These are phyloP conservation scores for Cinclus cinclus DNA, from an alignment of 2,113 vertebrate genomes.

Conservation along the genomic window DNA sequence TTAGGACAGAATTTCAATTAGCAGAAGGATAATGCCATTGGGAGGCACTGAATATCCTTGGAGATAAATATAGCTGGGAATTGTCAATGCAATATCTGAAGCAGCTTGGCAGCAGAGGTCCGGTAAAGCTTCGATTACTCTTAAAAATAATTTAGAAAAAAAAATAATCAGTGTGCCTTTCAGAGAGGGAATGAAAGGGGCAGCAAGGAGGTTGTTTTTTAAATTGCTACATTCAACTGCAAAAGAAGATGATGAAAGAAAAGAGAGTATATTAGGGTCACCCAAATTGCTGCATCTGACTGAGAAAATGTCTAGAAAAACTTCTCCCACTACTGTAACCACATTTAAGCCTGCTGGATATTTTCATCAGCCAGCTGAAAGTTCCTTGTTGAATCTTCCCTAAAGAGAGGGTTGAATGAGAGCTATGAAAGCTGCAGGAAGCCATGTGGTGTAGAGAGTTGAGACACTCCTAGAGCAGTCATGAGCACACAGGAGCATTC, in stretches of 20 bases:
- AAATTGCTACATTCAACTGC: neutral
- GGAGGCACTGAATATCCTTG: neutral
- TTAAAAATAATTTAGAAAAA: neutral
- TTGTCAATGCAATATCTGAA: constrained; percentile 9
- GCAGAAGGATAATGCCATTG: neutral
- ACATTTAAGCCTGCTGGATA: neutral
- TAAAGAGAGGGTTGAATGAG: neutral
- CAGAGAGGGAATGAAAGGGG: neutral
- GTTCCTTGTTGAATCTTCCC: neutral
- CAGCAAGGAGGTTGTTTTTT: neutral
- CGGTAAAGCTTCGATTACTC: neutral
- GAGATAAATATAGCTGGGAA: constrained; percentile 19
- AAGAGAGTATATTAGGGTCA: neutral
- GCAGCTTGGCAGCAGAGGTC: neutral
- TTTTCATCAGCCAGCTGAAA: neutral
- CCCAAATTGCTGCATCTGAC: neutral
- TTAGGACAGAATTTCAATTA: constrained; percentile 39
- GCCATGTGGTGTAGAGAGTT: accelerated
- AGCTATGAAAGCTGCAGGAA: neutral
- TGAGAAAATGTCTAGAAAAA: neutral
- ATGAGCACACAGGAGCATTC: neutral
- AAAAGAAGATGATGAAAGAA: neutral
- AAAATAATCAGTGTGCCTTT: neutral
- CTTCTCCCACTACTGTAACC: neutral
- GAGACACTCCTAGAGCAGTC: neutral